phyloP scores from a whole-genome alignment of 2,113 vertebrate species.

The Oncorhynchus keta region DNA sequence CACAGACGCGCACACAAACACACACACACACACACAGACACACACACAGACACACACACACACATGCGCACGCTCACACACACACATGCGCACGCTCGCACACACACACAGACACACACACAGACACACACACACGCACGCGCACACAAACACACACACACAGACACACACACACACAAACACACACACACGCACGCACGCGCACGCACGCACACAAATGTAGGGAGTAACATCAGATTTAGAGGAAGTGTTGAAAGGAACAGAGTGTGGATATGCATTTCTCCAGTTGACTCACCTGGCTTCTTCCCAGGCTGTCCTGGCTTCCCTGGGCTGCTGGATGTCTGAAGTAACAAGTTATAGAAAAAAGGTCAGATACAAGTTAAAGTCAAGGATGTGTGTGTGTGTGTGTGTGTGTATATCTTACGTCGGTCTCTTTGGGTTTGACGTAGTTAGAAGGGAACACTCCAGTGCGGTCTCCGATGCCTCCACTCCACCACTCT shows the following conservation, averaged over 20 bases:
- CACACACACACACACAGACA: too few relatives aligned
- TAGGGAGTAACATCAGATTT: too few relatives aligned
- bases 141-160: too few relatives aligned
- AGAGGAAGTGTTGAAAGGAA: too few relatives aligned
- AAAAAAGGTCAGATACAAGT: too few relatives aligned
- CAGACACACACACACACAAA: not conserved
- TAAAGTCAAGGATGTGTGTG: too few relatives aligned
- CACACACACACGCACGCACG: too few relatives aligned
- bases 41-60: too few relatives aligned
- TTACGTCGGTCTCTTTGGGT: constrained; percentile 88
- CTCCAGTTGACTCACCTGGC: constrained; percentile 73
- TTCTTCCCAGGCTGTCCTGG: constrained; percentile 82
- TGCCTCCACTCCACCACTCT: constrained; percentile 94
- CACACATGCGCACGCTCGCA: not conserved
- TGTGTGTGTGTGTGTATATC: too few relatives aligned
- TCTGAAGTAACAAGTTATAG: constrained; percentile 62
- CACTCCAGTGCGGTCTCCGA: constrained; percentile 83
- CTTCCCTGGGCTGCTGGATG: constrained; percentile 75
- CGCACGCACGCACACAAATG: accelerated
- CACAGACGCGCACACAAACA: too few relatives aligned
- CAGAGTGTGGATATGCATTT: not conserved
- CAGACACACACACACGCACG: not conserved
- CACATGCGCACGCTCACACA: too few relatives aligned
- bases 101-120: too few relatives aligned
- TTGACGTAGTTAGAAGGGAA: constrained; percentile 96